These are phyloP conservation scores for Thera britannica DNA, from an alignment of 2,888 invertebrate genomes.

Conservation along the genomic window DNA sequence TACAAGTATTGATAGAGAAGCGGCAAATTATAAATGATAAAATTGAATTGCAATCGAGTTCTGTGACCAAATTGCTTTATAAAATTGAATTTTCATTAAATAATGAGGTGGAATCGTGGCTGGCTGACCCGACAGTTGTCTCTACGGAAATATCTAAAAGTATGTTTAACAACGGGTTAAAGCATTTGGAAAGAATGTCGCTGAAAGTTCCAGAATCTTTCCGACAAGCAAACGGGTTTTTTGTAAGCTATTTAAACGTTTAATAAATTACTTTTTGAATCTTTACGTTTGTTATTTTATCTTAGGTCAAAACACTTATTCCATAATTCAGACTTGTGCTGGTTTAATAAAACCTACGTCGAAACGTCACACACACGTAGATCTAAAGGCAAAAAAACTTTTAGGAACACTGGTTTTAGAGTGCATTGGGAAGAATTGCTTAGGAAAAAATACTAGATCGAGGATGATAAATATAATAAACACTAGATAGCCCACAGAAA, in stretches of 20 bases:
- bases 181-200: conserved; percentile 83
- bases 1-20: conserved; percentile 76
- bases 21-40: conserved; percentile 57
- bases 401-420: too few species aligned
- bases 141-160: conserved; percentile 83
- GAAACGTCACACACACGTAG: too few species aligned
- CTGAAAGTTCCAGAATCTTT: conserved; percentile 82
- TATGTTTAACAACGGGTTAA: conserved; percentile 82
- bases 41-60: conserved; percentile 70
- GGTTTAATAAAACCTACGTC: too few species aligned
- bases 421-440: too few species aligned
- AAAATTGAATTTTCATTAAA: conserved; percentile 75
- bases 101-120: conserved; percentile 80
- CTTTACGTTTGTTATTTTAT: neutral
- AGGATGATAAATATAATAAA: too few species aligned
- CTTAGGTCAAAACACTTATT: too few species aligned
- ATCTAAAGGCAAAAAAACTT: too few species aligned
- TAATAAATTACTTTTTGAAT: conserved; percentile 38
- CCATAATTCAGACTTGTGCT: too few species aligned
- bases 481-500: too few species aligned
- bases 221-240: conserved; percentile 83
- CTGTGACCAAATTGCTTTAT: conserved; percentile 85
- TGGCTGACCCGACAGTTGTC: conserved; percentile 79
- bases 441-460: too few species aligned
- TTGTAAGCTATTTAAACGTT: conserved; percentile 84